Conservation (phyloP, 1,140 invertebrate genomes). For the Sinonovacula constricta region DNA sequence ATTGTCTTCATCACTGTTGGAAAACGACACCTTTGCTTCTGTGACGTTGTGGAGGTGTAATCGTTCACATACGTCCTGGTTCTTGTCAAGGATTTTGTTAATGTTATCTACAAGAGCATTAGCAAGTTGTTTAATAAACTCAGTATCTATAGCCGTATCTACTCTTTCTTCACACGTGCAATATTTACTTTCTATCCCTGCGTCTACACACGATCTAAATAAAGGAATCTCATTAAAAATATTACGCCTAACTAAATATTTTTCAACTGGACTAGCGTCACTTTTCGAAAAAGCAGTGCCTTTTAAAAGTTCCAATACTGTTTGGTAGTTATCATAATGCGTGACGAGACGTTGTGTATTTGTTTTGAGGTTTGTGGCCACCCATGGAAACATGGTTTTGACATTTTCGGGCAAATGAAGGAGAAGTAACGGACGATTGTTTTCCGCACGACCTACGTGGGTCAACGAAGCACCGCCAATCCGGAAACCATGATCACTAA, state of each 20-base stretch:
- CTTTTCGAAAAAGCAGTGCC: background rate
- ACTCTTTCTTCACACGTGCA: conserved; percentile 53
- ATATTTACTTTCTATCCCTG: conserved; percentile 47
- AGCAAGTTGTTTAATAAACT: conserved; percentile 8
- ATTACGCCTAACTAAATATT: conserved; percentile 18
- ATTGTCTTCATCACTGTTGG: conserved; percentile 40
- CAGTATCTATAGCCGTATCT: background rate
- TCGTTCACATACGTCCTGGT: conserved; percentile 15
- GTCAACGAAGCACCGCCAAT: conserved; percentile 36
- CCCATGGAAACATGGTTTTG: conserved; percentile 7
- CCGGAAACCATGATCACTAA: conserved; percentile 52
- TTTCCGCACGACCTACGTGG: conserved; percentile 45
- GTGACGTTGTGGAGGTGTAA: conserved; percentile 31
- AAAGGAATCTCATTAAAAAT: conserved; percentile 50
- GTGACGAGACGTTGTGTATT: conserved; percentile 27
- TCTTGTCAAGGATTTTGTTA: conserved; percentile 41
- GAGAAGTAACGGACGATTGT: conserved; percentile 38
- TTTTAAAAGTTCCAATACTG: conserved; percentile 36
- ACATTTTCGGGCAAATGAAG: conserved; percentile 45
- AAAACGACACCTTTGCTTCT: conserved; percentile 36
- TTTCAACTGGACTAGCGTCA: background rate
- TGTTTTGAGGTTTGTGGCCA: background rate
- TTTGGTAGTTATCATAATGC: conserved; percentile 50
- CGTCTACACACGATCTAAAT: conserved; percentile 42
- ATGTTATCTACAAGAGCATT: conserved; percentile 28